Evolutionary conservation across 2,888 invertebrate genomes (phyloP).

Genomic region (Drosophila putrida): DNA sequence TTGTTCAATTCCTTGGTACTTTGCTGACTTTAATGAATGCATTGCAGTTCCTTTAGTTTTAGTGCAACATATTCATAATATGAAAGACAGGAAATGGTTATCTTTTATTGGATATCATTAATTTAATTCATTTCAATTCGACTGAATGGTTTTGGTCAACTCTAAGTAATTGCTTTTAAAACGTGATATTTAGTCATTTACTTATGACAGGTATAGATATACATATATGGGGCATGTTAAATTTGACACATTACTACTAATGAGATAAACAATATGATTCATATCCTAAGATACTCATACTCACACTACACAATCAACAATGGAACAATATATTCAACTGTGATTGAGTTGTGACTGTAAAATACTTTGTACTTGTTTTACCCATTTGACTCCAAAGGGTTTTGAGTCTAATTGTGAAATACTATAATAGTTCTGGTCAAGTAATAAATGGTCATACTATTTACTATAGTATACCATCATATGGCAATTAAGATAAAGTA

Average conservation of each 20-base stretch:
- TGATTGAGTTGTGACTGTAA: constrained; percentile 39
- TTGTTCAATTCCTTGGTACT: constrained; percentile 30
- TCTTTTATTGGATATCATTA: constrained; percentile 28
- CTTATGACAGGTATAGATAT: constrained; percentile 18
- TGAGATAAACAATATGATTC: constrained; percentile 73
- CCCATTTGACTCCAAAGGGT: constrained; percentile 18
- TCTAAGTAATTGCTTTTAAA: constrained; percentile 47
- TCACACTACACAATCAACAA: neutral
- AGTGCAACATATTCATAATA: constrained; percentile 40
- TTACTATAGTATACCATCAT: constrained; percentile 30
- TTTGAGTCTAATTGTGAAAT: constrained; percentile 44
- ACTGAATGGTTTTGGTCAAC: constrained; percentile 6
- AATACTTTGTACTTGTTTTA: constrained; percentile 34
- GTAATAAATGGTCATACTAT: neutral
- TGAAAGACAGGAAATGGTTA: constrained; percentile 53
- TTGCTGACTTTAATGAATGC: constrained; percentile 58
- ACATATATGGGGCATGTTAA: constrained; percentile 43
- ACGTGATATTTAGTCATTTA: constrained; percentile 48
- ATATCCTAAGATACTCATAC: constrained; percentile 39
- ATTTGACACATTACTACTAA: constrained; percentile 75
- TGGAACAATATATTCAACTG: constrained; percentile 31
- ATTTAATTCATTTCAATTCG: constrained; percentile 5
- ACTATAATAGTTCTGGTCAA: neutral
- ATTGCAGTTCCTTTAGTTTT: constrained; percentile 50
- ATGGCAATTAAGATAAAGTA: constrained; percentile 29